Base-by-base conservation (phyloP, 1,140 invertebrate species). In the Sminthurides bifidus region DNA sequence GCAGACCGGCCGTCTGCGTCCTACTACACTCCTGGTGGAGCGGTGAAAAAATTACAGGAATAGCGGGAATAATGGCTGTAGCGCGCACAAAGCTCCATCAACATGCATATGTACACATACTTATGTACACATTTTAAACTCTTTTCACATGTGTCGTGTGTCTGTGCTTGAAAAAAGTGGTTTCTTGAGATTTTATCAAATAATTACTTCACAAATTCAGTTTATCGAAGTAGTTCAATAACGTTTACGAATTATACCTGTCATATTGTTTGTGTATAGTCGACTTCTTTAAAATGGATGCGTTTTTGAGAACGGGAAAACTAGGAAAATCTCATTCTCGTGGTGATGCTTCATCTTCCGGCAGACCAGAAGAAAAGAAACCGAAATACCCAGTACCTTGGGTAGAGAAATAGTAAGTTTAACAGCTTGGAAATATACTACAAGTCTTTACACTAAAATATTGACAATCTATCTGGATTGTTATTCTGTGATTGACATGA, bases 371-470 rank as follows among this genome's bases (percentile, higher is more conserved):
- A 15, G 76, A 74, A 46, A 78, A 76, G 67, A 75, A 74, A 59
- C 75, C 73, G 66, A 76, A 78, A 62, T 74, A 74, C 30, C 74
- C 78, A 27, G 76, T 80, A 31, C 87, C 87, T 64, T 92, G 87
- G 88, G 87, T 92, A 49, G 87, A 92, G 72, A 92, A 92, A 86
- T 91, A 91, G 84, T 87, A 76, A 73, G 76, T 70, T 43, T 6
- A 49, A 38, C 24, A 31, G 46, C 35, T 41, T 49, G 38, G 37
- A 29, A 35, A 56, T 8, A 35, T 26, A 30, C 31, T 17, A 54
- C 45, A 6, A 24, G 17, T 26, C 56, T 19, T 62, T 54, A 50
- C 58, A 54, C 48, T 12, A 8, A 31, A 21, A 17, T 33, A 29
- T 37, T 23, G 8, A n/a, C 26, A 8, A n/a, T n/a, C 44, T 30